Percentiles rank a stretch among this genome's conserved stretches.
These are phyloP conservation scores for Podarcis cretensis DNA, from an alignment of 2,113 vertebrate species.

Conservation along the genomic window DNA sequence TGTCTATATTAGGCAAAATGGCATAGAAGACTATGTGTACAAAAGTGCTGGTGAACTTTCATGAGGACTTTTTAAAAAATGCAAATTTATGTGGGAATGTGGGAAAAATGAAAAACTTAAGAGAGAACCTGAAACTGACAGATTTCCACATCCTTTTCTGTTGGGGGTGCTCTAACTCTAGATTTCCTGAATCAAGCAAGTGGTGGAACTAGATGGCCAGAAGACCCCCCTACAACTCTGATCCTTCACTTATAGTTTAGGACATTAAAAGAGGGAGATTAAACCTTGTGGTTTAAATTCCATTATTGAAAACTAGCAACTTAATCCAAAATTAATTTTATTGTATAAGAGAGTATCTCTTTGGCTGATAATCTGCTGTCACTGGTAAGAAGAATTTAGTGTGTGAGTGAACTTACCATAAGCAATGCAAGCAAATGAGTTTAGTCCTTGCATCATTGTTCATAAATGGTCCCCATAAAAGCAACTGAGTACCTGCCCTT, in stretches of 20 bases:
- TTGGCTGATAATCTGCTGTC: not conserved
- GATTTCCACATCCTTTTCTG: no score
- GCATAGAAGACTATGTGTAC: no score
- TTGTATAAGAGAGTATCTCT: not conserved
- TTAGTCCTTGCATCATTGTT: not conserved
- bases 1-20: no score
- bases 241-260: not conserved
- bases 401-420: not conserved
- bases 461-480: constrained; percentile 9
- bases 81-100: no score
- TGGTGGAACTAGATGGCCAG: not conserved
- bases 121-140: no score
- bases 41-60: no score
- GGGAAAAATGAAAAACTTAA: no score
- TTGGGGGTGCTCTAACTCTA: not conserved
- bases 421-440: constrained; percentile 5
- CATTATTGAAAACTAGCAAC: not conserved
- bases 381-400: not conserved
- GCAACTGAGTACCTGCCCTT: not conserved
- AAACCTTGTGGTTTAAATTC: not conserved
- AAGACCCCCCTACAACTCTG: not conserved
- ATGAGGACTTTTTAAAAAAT: no score
- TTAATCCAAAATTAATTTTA: not conserved
- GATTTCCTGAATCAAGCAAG: not conserved
- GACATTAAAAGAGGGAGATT: not conserved